Conservation (phyloP, 2,113 vertebrate species). For the Mus pahari region DNA sequence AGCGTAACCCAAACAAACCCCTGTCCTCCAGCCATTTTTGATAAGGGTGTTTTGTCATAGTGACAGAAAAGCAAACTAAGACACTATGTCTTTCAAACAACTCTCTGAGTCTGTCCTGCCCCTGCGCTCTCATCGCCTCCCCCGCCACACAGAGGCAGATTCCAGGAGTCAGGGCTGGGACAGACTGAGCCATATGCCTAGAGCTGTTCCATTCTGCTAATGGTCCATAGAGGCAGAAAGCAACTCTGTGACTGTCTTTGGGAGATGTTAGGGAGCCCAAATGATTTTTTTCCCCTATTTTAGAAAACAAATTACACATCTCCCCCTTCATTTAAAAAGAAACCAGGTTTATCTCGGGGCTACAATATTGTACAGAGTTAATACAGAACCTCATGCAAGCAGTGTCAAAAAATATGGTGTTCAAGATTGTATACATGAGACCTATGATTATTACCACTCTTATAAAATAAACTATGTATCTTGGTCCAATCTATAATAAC, state of each 20-base stretch:
- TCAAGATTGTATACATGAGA: neutral
- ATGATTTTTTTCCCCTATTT: neutral
- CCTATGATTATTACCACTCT: neutral
- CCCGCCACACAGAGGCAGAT: neutral
- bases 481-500: conserved; percentile 35
- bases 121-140: too few species aligned
- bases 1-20: neutral
- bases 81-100: neutral
- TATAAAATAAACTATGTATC: neutral
- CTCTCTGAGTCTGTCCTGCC: neutral
- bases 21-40: neutral
- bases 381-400: neutral
- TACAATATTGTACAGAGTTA: neutral
- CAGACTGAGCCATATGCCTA: neutral
- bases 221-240: neutral
- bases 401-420: neutral
- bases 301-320: neutral
- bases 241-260: neutral
- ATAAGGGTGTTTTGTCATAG: neutral
- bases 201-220: neutral
- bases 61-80: neutral
- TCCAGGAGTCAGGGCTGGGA: neutral
- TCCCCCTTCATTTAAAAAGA: neutral
- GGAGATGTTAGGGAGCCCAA: neutral
- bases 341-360: neutral